Evolutionary conservation across 2,888 invertebrate genomes (phyloP), one percentile per base, ranked within the genome.

Genomic region (Myathropa florea): DNA sequence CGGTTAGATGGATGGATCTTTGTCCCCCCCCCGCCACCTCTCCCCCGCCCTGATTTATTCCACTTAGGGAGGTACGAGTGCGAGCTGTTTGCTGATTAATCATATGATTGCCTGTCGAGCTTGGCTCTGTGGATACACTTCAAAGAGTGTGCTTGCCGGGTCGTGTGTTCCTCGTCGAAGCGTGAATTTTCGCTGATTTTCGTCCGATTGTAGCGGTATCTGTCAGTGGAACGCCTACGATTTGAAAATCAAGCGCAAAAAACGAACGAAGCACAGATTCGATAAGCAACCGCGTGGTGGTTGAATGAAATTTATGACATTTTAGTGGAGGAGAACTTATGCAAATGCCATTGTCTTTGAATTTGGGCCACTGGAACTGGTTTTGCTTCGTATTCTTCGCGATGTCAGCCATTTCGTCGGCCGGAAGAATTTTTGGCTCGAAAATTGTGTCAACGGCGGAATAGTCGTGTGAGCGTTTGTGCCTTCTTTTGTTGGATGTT

Each of bases 131-230:
- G n/a, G 53, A 53, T 53, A 18, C n/a, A 14, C 3, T 53, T 10
- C 6, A 4, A 4, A 21, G 18, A 4, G n/a, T 23, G 24, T 14
- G 24, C 14, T 24, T 39, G 14, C 28, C 21, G 39, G n/a, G n/a
- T 55, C 4, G 30, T 26, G 71, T 65, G 26, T 57, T 28, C 10
- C 59, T 24, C 65, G 26, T 14, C 39, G 59, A 75, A 75, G 75
- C 76, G 65, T 67, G 65, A 46, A 67, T 60, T 57, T 57, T 46
- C n/a, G n/a, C 2, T 18, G 24, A 70, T 36, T 36, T 57, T 23
- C 14, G n/a, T 30, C 46, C 9, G 55, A 21, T 67, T 18, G 28
- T 46, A 46, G 46, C 46, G 46, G 46, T 18, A 46, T 46, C 46
- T 46, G 46, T 46, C 46, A 46, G 46, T 46, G 46, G 46, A 46